Evolutionary conservation across 2,113 vertebrate species (phyloP).

Genomic region (Uria aalge): DNA sequence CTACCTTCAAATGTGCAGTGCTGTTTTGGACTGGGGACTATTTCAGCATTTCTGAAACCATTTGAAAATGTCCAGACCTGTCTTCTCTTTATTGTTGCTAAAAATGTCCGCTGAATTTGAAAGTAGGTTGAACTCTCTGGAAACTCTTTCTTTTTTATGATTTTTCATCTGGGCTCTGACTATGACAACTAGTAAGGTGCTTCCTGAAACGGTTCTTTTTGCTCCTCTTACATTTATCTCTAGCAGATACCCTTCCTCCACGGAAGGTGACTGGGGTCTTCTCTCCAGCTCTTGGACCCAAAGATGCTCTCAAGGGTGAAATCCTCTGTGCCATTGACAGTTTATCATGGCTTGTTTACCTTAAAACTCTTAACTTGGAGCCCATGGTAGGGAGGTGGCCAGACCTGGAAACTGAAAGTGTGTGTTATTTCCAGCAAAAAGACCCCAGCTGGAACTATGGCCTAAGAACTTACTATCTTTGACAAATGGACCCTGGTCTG

Average conservation of each 20-base stretch:
- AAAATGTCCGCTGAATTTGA: constrained; percentile 9
- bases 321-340: background rate
- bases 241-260: background rate
- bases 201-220: background rate
- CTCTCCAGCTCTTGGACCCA: background rate
- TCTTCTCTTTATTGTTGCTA: background rate
- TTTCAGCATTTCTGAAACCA: background rate
- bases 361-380: background rate
- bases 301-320: background rate
- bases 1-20: background rate
- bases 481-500: background rate
- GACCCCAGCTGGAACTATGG: background rate
- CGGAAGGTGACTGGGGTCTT: background rate
- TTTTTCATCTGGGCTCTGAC: background rate
- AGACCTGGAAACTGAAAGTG: background rate
- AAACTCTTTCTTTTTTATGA: background rate
- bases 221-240: background rate
- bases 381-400: background rate
- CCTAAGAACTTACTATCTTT: background rate
- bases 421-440: background rate
- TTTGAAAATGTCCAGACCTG: background rate
- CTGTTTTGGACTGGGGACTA: background rate
- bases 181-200: background rate
- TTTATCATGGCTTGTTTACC: background rate
- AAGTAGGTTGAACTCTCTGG: background rate